Percentiles rank a stretch among this genome's conserved stretches.
These are phyloP conservation scores for Lepidurus arcticus DNA, from an alignment of 1,140 invertebrate species.

Conservation along the genomic window DNA sequence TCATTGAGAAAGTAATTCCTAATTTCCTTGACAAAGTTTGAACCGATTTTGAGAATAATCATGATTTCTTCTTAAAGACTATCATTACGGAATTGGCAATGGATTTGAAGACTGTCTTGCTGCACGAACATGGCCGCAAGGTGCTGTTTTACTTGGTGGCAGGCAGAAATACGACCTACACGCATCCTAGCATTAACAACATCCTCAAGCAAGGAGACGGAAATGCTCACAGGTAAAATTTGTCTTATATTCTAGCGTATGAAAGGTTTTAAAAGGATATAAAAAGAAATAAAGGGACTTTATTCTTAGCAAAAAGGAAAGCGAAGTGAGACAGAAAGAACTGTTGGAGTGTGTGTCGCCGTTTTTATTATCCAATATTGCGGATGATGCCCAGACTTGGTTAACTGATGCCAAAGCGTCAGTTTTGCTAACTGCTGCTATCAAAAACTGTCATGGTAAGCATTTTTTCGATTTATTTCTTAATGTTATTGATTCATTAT, in stretches of 20 bases:
- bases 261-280: background rate
- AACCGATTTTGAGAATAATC: constrained; percentile 26
- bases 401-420: constrained; percentile 61
- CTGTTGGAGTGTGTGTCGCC: constrained; percentile 60
- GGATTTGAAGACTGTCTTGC: constrained; percentile 62
- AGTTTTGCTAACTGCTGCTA: constrained; percentile 62
- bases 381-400: constrained; percentile 58
- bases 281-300: constrained; percentile 23
- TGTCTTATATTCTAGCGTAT: background rate
- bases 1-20: constrained; percentile 68
- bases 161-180: constrained; percentile 64
- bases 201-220: constrained; percentile 65
- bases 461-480: background rate
- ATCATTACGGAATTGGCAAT: constrained; percentile 65
- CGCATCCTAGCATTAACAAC: constrained; percentile 64
- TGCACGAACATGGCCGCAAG: constrained; percentile 61
- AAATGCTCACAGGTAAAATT: constrained; percentile 47
- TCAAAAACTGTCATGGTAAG: constrained; percentile 55
- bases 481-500: no score
- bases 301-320: constrained; percentile 68
- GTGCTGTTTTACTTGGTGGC: constrained; percentile 75
- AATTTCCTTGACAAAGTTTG: background rate
- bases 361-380: constrained; percentile 57
- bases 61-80: constrained; percentile 38
- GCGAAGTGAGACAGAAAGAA: constrained; percentile 63